Conservation (phyloP, 2,888 invertebrate species). For the Helicoverpa assulta region DNA sequence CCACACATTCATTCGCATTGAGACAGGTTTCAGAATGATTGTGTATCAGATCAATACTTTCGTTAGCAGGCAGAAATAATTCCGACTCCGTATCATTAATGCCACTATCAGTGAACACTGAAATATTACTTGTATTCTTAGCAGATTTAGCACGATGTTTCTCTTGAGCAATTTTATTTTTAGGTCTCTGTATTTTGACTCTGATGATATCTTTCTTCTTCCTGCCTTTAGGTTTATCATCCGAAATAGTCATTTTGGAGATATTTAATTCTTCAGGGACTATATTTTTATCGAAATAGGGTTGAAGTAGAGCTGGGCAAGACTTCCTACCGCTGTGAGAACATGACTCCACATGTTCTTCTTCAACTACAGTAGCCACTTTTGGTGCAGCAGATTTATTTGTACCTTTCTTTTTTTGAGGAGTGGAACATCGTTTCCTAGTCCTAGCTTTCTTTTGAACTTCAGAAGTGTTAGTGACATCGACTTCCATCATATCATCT, state of each 20-base stretch:
- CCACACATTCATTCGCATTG: slow-evolving; percentile 79
- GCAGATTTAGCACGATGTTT: slow-evolving; percentile 38
- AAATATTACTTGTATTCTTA: slow-evolving; percentile 55
- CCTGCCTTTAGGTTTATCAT: slow-evolving; percentile 62
- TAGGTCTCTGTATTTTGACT: slow-evolving; percentile 83
- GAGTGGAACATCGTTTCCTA: slow-evolving; percentile 78
- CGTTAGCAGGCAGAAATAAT: slow-evolving; percentile 66
- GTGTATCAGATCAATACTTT: slow-evolving; percentile 82
- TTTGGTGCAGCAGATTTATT: slow-evolving; percentile 65
- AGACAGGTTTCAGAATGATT: slow-evolving; percentile 86
- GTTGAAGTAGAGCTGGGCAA: slow-evolving; percentile 74
- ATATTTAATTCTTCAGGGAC: slow-evolving; percentile 51
- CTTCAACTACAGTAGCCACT: slow-evolving; percentile 72
- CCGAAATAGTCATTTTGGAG: slow-evolving; percentile 36
- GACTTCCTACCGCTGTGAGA: slow-evolving; percentile 73
- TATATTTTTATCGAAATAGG: slow-evolving; percentile 57
- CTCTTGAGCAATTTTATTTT: slow-evolving; percentile 57
- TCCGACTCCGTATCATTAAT: slow-evolving; percentile 76
- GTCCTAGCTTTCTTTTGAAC: slow-evolving; percentile 58
- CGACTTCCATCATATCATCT: slow-evolving; percentile 59
- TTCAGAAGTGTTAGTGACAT: slow-evolving; percentile 37
- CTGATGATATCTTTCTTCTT: slow-evolving; percentile 83
- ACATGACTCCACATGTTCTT: slow-evolving; percentile 77
- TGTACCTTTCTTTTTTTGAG: slow-evolving; percentile 69
- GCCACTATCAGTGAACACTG: slow-evolving; percentile 75